Base-by-base conservation (phyloP, 2,888 invertebrate genomes). In the Pycnomerus fuliginosus region DNA sequence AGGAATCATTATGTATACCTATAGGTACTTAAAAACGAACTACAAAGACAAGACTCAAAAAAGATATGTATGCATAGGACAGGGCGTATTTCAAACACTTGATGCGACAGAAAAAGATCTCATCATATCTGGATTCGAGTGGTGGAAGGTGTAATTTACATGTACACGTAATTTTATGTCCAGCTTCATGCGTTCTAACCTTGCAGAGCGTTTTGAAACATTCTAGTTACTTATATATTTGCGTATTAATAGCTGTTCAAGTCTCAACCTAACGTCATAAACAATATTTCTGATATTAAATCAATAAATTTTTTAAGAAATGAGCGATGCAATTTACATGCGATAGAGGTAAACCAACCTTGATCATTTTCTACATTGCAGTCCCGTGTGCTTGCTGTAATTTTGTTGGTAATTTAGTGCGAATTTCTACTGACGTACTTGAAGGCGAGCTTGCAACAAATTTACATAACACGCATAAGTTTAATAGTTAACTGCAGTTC, bases 381-480 rank as follows among this genome's bases (percentile, higher is more conserved):
- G 29, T 40, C 40, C 32, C 13, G 27, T n/a, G 24, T 37, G 38
- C 27, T 35, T 16, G 38, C 22, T 16, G 25, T 28, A 14, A 25
- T 33, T 60, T 45, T 32, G 36, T 48, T 17, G 40, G 36, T 53
- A 58, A 60, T 60, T 61, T 60, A 58, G 49, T 56, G 52, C 41
- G 45, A 54, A 56, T 48, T 54, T 52, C 53, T 53, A 55, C 56
- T 51, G 55, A 56, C 55, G 54, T 50, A 48, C 51, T 54, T 55
- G 32, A 16, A 44, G 38, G 44, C 43, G 25, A 16, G 38, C 42
- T 51, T 48, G 35, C 35, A 30, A 24, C 27, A 41, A 47, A 55
- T 55, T 55, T 53, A 49, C 52, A 52, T 55, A 55, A 48, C 39
- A 29, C 38, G 31, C 54, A 56, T 60, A 59, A 60, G 44, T 59